phyloP scores from a whole-genome alignment of 2,888 invertebrate genomes.

The Tineola bisselliella region DNA sequence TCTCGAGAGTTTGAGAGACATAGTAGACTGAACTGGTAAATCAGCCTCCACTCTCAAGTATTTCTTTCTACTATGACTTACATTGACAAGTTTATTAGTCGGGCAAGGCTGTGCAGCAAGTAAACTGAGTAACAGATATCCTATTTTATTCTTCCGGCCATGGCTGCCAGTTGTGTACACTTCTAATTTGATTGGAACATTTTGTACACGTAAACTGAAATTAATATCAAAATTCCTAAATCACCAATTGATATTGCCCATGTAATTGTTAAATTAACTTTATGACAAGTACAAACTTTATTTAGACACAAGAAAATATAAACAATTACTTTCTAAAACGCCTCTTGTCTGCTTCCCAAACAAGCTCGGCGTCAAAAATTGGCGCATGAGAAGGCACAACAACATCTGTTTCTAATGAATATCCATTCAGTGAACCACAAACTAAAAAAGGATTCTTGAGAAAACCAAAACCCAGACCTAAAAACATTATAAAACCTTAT shows the following conservation, averaged over 20 bases:
- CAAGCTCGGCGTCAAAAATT: conserved; percentile 76
- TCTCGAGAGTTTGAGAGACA: too few species aligned
- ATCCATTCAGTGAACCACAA: conserved; percentile 71
- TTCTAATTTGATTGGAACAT: conserved; percentile 78
- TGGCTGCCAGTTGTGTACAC: conserved; percentile 67
- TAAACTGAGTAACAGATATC: conserved; percentile 74
- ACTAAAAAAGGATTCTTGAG: conserved; percentile 64
- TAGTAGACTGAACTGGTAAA: too few species aligned
- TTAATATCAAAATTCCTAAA: conserved; percentile 1
- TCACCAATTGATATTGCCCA: neutral
- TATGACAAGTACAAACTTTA: too few species aligned
- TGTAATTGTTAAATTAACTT: too few species aligned
- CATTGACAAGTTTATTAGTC: conserved; percentile 51
- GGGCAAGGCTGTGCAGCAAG: conserved; percentile 75
- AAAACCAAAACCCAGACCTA: conserved; percentile 70
- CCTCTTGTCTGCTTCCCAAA: conserved; percentile 82
- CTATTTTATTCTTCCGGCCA: conserved; percentile 71
- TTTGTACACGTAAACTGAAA: conserved; percentile 74
- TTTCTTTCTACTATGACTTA: too few species aligned
- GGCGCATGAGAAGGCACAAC: conserved; percentile 68
- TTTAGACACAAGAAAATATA: too few species aligned
- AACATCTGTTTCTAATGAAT: conserved; percentile 75
- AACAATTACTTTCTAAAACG: conserved; percentile 75
- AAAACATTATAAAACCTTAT: conserved; percentile 16
- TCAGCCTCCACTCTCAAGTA: too few species aligned